Evolutionary conservation across 1,140 invertebrate species (phyloP).

Genomic region (Radopholus similis): DNA sequence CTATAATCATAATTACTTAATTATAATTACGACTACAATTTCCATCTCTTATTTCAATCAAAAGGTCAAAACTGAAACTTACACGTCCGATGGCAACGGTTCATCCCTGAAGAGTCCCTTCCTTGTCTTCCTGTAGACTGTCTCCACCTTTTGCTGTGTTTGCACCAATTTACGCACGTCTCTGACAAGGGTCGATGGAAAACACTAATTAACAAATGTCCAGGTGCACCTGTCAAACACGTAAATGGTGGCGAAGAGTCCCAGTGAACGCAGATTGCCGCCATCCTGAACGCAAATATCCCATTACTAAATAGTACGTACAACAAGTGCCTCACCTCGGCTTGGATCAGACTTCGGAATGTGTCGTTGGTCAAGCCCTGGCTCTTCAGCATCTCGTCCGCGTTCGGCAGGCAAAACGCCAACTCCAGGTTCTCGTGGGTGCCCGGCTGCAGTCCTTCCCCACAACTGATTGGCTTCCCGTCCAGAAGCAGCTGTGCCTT

Average conservation of each 20-base stretch:
- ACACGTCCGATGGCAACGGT: slow-evolving; percentile 36
- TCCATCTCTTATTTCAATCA: slow-evolving; percentile 1
- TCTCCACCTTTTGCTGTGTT: slow-evolving; percentile 51
- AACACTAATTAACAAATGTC: not conserved
- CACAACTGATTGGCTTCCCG: slow-evolving; percentile 56
- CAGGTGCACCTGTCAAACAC: slow-evolving; percentile 43
- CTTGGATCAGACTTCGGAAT: slow-evolving; percentile 51
- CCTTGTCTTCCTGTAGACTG: slow-evolving; percentile 55
- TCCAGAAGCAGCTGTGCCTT: slow-evolving; percentile 55
- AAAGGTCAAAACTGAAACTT: not conserved
- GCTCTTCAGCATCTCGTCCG: slow-evolving; percentile 53
- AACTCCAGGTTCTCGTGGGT: slow-evolving; percentile 57
- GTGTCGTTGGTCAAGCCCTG: slow-evolving; percentile 56
- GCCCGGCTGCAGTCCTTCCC: slow-evolving; percentile 48
- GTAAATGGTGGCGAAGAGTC: slow-evolving; percentile 58
- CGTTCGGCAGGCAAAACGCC: slow-evolving; percentile 55
- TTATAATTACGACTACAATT: slow-evolving; percentile 2
- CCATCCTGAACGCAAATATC: slow-evolving; percentile 44
- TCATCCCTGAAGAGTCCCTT: slow-evolving; percentile 48
- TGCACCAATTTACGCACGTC: slow-evolving; percentile 56
- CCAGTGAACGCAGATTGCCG: slow-evolving; percentile 49
- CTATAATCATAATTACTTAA: not conserved
- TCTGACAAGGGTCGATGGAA: too few species aligned
- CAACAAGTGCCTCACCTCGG: slow-evolving; percentile 41
- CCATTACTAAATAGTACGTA: not conserved